These are phyloP conservation scores for Dromius quadrimaculatus DNA, from an alignment of 2,888 invertebrate genomes.

Conservation along the genomic window DNA sequence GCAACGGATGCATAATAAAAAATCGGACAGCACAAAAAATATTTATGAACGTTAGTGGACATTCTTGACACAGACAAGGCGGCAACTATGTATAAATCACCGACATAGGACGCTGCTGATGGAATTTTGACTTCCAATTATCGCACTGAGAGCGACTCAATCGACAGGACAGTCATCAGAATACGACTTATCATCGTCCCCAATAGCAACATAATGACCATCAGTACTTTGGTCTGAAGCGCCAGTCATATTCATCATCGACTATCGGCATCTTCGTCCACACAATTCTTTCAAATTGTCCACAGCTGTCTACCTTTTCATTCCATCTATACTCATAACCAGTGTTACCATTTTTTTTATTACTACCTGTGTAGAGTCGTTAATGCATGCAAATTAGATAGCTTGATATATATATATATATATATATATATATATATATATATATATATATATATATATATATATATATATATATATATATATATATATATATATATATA, in stretches of 20 bases:
- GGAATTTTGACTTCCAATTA: constrained; percentile 60
- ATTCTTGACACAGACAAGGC: neutral
- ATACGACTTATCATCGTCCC: constrained; percentile 60
- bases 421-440: too few species aligned
- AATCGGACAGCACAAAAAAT: constrained; percentile 24
- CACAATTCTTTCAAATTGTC: too few species aligned
- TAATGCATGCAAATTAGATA: too few species aligned
- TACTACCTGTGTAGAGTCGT: too few species aligned
- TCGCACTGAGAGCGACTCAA: constrained; percentile 55
- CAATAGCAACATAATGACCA: constrained; percentile 61
- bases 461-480: too few species aligned
- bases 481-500: too few species aligned
- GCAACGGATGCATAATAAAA: constrained; percentile 20
- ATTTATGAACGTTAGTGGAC: constrained; percentile 33
- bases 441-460: too few species aligned
- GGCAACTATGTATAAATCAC: constrained; percentile 29
- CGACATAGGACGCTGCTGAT: constrained; percentile 11
- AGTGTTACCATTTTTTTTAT: too few species aligned
- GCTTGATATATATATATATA: too few species aligned
- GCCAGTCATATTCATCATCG: constrained; percentile 56
- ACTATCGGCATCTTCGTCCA: constrained; percentile 56
- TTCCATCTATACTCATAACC: too few species aligned
- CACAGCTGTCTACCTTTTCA: too few species aligned
- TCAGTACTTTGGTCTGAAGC: constrained; percentile 55
- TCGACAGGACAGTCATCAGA: constrained; percentile 37